Evolutionary conservation across 2,113 vertebrate genomes (phyloP).

Genomic region (Marmota monax): DNA sequence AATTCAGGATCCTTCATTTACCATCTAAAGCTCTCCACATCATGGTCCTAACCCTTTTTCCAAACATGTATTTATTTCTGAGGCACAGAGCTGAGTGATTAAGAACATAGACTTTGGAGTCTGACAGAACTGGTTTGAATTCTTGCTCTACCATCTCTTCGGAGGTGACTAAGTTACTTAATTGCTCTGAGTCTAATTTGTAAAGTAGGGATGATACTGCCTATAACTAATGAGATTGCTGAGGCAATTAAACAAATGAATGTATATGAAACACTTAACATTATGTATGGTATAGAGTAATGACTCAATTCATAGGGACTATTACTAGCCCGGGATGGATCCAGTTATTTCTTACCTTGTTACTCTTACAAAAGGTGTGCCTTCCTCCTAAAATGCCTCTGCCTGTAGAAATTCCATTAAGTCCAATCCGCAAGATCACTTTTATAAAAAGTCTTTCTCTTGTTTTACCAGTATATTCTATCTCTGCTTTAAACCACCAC

Average conservation of each 20-base stretch:
- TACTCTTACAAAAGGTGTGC: not conserved
- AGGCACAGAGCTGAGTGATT: not conserved
- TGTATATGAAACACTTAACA: not conserved
- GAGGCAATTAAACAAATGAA: not conserved
- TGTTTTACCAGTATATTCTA: not conserved
- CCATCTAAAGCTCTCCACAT: not conserved
- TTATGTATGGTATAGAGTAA: not conserved
- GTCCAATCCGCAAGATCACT: not conserved
- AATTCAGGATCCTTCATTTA: constrained; percentile 19
- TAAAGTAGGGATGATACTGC: not conserved
- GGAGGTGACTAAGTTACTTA: constrained; percentile 21
- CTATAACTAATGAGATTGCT: constrained; percentile 30
- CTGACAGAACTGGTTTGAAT: not conserved
- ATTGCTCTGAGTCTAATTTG: constrained; percentile 16
- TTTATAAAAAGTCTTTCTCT: constrained; percentile 12
- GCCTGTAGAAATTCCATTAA: not conserved
- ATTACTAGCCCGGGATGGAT: not conserved
- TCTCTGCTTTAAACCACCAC: not conserved
- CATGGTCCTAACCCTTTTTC: not conserved
- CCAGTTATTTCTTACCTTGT: constrained; percentile 27
- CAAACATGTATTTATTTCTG: constrained; percentile 27
- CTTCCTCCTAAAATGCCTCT: not conserved
- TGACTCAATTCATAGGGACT: not conserved
- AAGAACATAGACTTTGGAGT: not conserved
- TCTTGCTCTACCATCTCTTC: constrained; percentile 9